Conservation (phyloP, 2,113 vertebrate genomes). For the Equus quagga region DNA sequence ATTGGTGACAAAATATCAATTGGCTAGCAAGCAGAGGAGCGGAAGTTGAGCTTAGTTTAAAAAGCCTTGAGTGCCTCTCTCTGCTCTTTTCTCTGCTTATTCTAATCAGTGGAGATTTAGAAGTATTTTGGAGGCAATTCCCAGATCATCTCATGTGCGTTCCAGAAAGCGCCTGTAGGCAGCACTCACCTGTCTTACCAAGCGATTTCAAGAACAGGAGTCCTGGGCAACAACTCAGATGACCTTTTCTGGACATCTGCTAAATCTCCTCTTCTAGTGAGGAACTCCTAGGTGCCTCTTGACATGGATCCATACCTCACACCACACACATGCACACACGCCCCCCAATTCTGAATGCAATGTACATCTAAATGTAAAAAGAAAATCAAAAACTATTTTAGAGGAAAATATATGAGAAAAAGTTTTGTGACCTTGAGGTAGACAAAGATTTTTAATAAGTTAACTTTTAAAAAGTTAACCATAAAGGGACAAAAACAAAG, state of each 20-base stretch:
- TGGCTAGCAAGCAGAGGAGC: background rate
- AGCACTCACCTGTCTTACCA: background rate
- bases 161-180: background rate
- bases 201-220: background rate
- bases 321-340: background rate
- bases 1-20: background rate
- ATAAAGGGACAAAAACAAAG: background rate
- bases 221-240: background rate
- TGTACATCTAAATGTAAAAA: background rate
- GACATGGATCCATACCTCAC: background rate
- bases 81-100: conserved; percentile 27
- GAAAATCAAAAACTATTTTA: background rate
- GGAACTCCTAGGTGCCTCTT: background rate
- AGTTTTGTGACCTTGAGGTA: background rate
- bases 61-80: background rate
- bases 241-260: background rate
- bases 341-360: background rate
- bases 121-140: conserved; percentile 34
- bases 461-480: background rate
- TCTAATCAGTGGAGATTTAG: background rate
- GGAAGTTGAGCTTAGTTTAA: background rate
- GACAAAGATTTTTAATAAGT: background rate
- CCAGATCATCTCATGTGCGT: background rate
- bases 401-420: background rate
- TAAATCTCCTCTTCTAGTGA: background rate